Conservation (phyloP, 2,888 invertebrate genomes). For the Orthosia cruda region DNA sequence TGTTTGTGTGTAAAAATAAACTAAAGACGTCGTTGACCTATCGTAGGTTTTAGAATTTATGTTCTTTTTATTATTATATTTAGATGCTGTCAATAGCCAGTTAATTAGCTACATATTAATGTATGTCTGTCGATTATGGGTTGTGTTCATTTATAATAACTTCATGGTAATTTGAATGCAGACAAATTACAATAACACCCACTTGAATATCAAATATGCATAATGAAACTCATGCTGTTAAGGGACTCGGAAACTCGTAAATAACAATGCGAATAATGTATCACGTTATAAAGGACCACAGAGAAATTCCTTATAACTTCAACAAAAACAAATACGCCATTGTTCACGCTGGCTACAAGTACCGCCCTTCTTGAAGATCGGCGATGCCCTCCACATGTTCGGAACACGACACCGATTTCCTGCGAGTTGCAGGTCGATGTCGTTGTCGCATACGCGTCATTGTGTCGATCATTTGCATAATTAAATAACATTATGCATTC, state of each 20-base stretch:
- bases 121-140: slow-evolving; percentile 11
- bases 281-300: slow-evolving; percentile 46
- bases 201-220: slow-evolving; percentile 17
- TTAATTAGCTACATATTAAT: slow-evolving; percentile 12
- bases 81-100: slow-evolving; percentile 25
- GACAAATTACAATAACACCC: slow-evolving; percentile 20
- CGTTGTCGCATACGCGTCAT: slow-evolving; percentile 82
- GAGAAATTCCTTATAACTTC: slow-evolving; percentile 55
- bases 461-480: slow-evolving; percentile 87
- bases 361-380: slow-evolving; percentile 71
- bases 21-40: slow-evolving; percentile 48
- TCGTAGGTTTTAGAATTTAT: slow-evolving; percentile 21
- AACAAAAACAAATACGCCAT: slow-evolving; percentile 66
- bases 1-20: slow-evolving; percentile 32
- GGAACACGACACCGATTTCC: slow-evolving; percentile 87
- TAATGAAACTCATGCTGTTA: slow-evolving; percentile 13
- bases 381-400: slow-evolving; percentile 75
- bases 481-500: slow-evolving; percentile 90
- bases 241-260: slow-evolving; percentile 1
- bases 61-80: slow-evolving; percentile 34
- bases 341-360: slow-evolving; percentile 56
- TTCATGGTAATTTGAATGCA: neutral
- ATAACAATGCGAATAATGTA: slow-evolving; percentile 50
- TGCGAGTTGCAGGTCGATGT: slow-evolving; percentile 83
- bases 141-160: slow-evolving; percentile 14